Base-by-base conservation (phyloP, 2,797 vertebrate genomes). In the Enteromius radiatus region DNA sequence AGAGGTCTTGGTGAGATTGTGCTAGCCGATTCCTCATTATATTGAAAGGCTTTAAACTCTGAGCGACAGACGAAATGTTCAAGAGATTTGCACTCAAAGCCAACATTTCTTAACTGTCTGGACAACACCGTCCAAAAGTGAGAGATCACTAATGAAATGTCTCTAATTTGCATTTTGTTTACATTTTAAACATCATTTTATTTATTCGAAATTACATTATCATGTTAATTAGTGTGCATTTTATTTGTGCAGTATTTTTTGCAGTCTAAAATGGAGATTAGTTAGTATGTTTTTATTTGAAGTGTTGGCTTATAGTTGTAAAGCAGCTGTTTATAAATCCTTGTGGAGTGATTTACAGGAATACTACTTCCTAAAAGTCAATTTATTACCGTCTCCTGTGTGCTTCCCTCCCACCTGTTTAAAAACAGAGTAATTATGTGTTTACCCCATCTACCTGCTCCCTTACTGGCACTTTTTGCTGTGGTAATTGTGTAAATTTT, bases 401-500 rank as follows among this genome's bases (percentile, higher is more conserved):
- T 33, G 36, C 26, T 59, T 43, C 8, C 9, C 19, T 70, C 63
- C 52, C 64, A 76, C 47, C 45, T 68, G 49, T 76, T 82, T 17
- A 69, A 76, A 75, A 76, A 83, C 28, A 59, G 33, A 69, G 36
- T 21, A 70, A 70, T 77, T 36, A 77, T 26, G 49, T 33, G 14
- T 12, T 68, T 56, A 28, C 38, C 47, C 10, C 52, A 70, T 73
- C 23, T 76, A 71, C 85, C 80, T 74, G 78, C 68, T 63, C 47
- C 17, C 74, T 45, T 56, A 79, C 67, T 38, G n/a, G 83, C 78
- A 86, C 83, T 81, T 86, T 80, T 86, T 79, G 83, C 75, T 36
- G 36, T 89, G 84, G 88, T 91, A 93, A 94, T 92, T 89, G 91
- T 88, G 84, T 84, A 19, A 89, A 92, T 93, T 77, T 92, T 91